Conservation (phyloP, 2,113 vertebrate species). For the Phyllostomus discolor region DNA sequence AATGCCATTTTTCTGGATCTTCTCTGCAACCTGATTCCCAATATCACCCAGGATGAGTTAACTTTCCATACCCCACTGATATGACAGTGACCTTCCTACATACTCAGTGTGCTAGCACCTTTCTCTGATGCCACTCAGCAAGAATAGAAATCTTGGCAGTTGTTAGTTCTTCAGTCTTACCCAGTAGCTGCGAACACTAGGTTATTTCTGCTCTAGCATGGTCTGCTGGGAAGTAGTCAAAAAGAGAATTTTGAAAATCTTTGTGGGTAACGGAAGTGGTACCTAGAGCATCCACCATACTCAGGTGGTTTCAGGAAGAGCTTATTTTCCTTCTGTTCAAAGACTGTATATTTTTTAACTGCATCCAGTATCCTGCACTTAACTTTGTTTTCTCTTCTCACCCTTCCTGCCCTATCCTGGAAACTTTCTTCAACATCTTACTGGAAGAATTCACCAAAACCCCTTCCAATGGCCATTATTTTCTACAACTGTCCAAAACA, state of each 20-base stretch:
- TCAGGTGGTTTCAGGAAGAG: neutral
- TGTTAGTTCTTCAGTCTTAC: neutral
- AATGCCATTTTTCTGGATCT: neutral
- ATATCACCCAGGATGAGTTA: neutral
- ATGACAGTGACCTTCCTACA: neutral
- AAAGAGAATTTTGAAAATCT: neutral
- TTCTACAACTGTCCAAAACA: neutral
- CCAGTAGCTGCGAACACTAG: neutral
- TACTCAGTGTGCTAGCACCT: neutral
- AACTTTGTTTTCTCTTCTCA: neutral
- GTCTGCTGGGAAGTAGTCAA: neutral
- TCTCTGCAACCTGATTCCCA: neutral
- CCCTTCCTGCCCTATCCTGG: neutral
- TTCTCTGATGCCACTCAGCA: neutral
- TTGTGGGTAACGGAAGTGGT: neutral
- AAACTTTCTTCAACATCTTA: neutral
- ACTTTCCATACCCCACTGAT: neutral
- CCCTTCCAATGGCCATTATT: neutral
- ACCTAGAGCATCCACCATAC: neutral
- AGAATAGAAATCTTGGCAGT: neutral
- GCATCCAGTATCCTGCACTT: accelerated
- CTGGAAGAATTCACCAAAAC: neutral
- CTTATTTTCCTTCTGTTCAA: neutral
- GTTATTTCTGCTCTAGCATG: neutral
- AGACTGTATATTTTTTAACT: neutral